Evolutionary conservation across 2,797 vertebrate genomes (phyloP).

Genomic region (Typhlichthys subterraneus): DNA sequence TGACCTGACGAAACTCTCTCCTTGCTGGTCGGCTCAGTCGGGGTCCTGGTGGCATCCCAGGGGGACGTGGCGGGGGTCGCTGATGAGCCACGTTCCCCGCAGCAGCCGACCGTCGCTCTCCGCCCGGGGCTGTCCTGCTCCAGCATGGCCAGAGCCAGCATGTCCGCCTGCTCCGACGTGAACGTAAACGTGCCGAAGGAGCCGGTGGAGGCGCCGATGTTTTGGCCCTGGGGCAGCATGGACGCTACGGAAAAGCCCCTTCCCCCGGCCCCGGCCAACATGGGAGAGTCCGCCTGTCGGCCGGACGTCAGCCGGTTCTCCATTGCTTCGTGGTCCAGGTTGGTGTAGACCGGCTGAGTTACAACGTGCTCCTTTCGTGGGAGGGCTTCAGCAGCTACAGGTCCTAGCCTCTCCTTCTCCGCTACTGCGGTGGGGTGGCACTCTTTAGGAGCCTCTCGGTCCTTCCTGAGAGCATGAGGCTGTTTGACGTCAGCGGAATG

Average conservation of each 20-base stretch:
- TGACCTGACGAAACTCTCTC: slow-evolving; percentile 63
- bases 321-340: slow-evolving; percentile 83
- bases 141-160: slow-evolving; percentile 93
- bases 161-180: slow-evolving; percentile 91
- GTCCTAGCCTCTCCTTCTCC: slow-evolving; percentile 41
- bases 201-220: slow-evolving; percentile 74
- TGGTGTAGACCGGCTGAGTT: slow-evolving; percentile 81
- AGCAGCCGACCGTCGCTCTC: slow-evolving; percentile 59
- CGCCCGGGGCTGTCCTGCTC: slow-evolving; percentile 87
- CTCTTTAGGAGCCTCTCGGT: slow-evolving; percentile 50
- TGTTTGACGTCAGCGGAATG: slow-evolving; percentile 56
- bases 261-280: slow-evolving; percentile 84
- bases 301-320: slow-evolving; percentile 74
- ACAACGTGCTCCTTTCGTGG: slow-evolving; percentile 74
- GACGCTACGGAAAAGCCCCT: slow-evolving; percentile 95
- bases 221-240: slow-evolving; percentile 89
- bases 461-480: slow-evolving; percentile 36
- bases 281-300: slow-evolving; percentile 89
- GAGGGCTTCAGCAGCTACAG: slow-evolving; percentile 57
- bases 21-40: slow-evolving; percentile 62
- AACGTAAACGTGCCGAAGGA: slow-evolving; percentile 88
- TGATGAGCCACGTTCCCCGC: slow-evolving; percentile 59
- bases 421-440: slow-evolving; percentile 45
- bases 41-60: slow-evolving; percentile 77
- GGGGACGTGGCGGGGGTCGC: slow-evolving; percentile 59